Base-by-base conservation (phyloP, 2,888 invertebrate genomes). In the Scaptomyza reducta region DNA sequence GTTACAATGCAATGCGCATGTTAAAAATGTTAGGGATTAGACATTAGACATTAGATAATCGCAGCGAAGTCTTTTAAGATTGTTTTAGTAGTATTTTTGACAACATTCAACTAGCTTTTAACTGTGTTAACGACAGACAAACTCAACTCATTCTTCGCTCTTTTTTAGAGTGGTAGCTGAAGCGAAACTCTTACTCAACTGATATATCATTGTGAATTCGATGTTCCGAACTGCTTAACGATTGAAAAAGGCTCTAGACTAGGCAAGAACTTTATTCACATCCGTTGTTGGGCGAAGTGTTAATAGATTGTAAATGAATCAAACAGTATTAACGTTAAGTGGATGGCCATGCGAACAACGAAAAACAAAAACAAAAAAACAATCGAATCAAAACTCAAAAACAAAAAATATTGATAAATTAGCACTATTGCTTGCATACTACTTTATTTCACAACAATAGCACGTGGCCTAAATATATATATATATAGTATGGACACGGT, bases 401-500 rank as follows among this genome's bases (percentile, higher is more conserved):
- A 47, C 46, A 41, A 42, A 51, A 54, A 45, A 41, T 25, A 33
- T 6, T 55, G 25, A 45, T 54, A 44, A 44, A 65, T 50, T 49
- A 27, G 16, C 44, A 38, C 33, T 53, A 27, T 60, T 51, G 40
- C 46, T 46, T 27, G 40, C 62, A 33, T 45, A 62, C 49, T 45
- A 50, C 38, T 58, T 14, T 40, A 7, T 60, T 10, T 40, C 50
- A 22, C 14, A 35, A 14, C 40, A 60, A 51, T 35, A 29, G 38
- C 71, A 54, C 67, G 67, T 70, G 71, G 49, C 57, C 10, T 11
- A 69, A 50, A 41, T 31, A 51, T 9, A 35, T 29, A 10, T 29
- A 29, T 22, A 22, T 22, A 22, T 22, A 5, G 16, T 22, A 22
- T 22, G 22, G 16, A 27, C 27, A 45, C 27, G 10, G 3, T 25